Percentiles rank a stretch among this genome's conserved stretches.
Conservation (phyloP, 1,140 invertebrate genomes). For the Drosophila funebris region DNA sequence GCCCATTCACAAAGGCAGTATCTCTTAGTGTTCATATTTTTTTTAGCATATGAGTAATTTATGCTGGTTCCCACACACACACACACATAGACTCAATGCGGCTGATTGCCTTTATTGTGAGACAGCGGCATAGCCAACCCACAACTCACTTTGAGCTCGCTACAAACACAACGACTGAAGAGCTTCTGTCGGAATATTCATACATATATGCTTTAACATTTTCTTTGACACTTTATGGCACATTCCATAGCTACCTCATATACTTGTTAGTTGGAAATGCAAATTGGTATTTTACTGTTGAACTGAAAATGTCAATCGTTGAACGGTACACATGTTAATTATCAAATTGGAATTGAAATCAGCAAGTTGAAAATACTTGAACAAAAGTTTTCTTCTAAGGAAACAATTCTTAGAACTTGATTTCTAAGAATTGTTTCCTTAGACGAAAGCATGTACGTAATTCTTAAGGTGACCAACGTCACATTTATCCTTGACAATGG, state of each 20-base stretch:
- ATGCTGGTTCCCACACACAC: slow-evolving; percentile 31
- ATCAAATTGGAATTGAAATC: background rate
- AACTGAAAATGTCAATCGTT: background rate
- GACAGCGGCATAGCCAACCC: background rate
- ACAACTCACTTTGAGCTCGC: background rate
- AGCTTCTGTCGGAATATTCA: background rate
- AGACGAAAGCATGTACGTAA: too few relatives aligned
- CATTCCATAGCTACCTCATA: background rate
- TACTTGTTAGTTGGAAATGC: background rate
- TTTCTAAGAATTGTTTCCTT: background rate
- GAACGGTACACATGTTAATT: background rate
- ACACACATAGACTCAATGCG: slow-evolving; percentile 28
- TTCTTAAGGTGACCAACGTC: slow-evolving; percentile 20
- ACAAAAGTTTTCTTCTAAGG: background rate
- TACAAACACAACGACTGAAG: background rate
- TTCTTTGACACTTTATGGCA: background rate
- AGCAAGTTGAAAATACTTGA: background rate
- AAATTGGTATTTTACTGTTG: background rate
- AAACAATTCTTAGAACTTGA: background rate
- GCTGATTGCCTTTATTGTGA: slow-evolving; percentile 55
- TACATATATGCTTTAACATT: slow-evolving; percentile 15
- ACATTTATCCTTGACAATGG: slow-evolving; percentile 26
- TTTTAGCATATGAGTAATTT: slow-evolving; percentile 71
- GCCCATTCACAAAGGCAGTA: slow-evolving; percentile 22
- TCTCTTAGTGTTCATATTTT: slow-evolving; percentile 33